Evolutionary conservation across 2,113 vertebrate genomes (phyloP).

Genomic region (Raja brachyura): DNA sequence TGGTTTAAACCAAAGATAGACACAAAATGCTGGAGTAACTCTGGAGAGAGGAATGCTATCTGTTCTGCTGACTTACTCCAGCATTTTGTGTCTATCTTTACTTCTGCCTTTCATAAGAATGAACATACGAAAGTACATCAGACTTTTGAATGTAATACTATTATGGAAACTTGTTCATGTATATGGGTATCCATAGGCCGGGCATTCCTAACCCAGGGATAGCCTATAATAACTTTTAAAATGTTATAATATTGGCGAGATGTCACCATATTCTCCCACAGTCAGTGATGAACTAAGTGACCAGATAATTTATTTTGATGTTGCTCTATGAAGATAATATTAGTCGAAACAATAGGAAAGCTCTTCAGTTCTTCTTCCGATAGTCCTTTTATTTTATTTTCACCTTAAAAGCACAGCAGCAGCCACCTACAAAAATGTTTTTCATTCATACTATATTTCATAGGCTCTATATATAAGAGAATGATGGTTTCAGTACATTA

Average conservation of each 20-base stretch:
- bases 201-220: neutral
- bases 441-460: neutral
- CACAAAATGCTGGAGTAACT: too few species aligned
- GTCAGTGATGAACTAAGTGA: neutral
- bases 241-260: neutral
- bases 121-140: too few species aligned
- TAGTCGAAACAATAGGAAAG: neutral
- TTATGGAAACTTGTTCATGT: too few species aligned
- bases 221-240: neutral
- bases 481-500: neutral
- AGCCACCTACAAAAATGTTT: too few species aligned
- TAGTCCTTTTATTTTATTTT: neutral
- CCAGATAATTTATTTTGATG: neutral
- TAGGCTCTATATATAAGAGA: neutral
- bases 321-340: neutral
- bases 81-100: too few species aligned
- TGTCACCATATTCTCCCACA: neutral
- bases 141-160: too few species aligned
- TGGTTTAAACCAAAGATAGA: too few species aligned
- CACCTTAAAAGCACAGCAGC: neutral
- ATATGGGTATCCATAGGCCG: too few species aligned
- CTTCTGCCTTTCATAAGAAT: too few species aligned
- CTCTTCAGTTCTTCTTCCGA: neutral
- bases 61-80: too few species aligned
- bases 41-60: too few species aligned